These are phyloP conservation scores for Plusia festucae DNA, from an alignment of 2,888 invertebrate species.

Conservation along the genomic window DNA sequence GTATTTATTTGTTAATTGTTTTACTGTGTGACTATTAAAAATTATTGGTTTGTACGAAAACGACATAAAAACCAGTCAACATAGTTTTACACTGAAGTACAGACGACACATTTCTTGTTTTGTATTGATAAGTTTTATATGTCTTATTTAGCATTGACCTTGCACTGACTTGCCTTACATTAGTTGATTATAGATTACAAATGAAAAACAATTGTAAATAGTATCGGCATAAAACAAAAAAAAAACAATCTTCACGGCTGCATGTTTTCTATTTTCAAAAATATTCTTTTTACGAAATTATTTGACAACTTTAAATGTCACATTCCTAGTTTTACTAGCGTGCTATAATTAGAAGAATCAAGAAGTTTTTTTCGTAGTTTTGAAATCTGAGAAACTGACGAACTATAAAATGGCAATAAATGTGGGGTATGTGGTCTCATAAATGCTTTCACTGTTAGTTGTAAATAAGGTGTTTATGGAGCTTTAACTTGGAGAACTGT, in stretches of 20 bases:
- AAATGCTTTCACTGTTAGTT: conserved; percentile 16
- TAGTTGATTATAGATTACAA: too few relatives aligned
- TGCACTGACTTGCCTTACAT: too few relatives aligned
- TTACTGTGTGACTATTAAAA: background rate
- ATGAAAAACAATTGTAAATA: too few relatives aligned
- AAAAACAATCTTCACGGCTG: background rate
- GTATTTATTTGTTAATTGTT: background rate
- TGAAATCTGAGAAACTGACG: conserved; percentile 20
- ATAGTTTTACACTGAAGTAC: too few relatives aligned
- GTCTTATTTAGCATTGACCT: too few relatives aligned
- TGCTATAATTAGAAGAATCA: conserved; percentile 38
- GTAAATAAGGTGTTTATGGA: background rate
- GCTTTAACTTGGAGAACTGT: background rate
- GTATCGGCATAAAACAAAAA: background rate
- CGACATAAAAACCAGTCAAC: too few relatives aligned
- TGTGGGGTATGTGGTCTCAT: conserved; percentile 8
- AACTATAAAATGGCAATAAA: conserved; percentile 25
- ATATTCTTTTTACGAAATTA: conserved; percentile 17
- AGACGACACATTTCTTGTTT: too few relatives aligned
- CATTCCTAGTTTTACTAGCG: conserved; percentile 29
- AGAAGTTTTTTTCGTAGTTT: conserved; percentile 13
- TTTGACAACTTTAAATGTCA: conserved; percentile 34
- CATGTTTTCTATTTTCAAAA: background rate
- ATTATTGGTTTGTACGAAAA: too few relatives aligned
- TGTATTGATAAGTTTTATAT: too few relatives aligned